Evolutionary conservation across 2,113 vertebrate species (phyloP), one percentile per base, ranked within the genome.

Genomic region (Coracopsis vasa): DNA sequence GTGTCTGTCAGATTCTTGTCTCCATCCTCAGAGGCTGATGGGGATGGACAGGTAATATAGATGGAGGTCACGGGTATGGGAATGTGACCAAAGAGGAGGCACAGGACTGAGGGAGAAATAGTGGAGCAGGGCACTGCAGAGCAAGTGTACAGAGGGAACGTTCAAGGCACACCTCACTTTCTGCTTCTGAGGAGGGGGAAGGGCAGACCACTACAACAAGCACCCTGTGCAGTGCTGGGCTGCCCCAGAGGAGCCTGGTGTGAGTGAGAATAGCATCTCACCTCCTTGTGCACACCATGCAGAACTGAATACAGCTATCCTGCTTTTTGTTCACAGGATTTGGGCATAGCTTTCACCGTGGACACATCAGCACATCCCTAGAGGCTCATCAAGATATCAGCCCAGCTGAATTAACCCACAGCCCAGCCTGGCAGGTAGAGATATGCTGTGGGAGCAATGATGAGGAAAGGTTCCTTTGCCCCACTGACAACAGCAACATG

Each of bases 1-100:
- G 4, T 78, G 84, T 58, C 71, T 94, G 90, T 92, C 96, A 92
- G 61, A 74, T 94, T 89, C 33, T 64, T 65, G 42, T 91, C 77
- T 83, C 88, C 2, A 0, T 39, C 53, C 84, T 92, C 28, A 4
- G 90, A 83, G 29, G 58, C 33, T 89, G 93, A 95, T 96, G 67
- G 70, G 67, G n/a, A 79, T 51, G 58, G 96, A 92, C 73, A 91
- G 86, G 86, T 96, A 95, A 92, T 69, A 88, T 31, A 9, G 27
- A 73, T 3, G 37, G 92, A 92, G 85, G 85, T 79, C 94, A 94
- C 53, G 13, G 58, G 89, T 90, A 83, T 5, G 28, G 74, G 51
- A 96, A 90, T 61, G 94, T 96, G 95, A 96, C 73, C 85, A 27
- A n/a, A 23, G 37, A 85, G 42, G 16, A 53, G 69, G 17, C 53